Evolutionary conservation across 2,888 invertebrate species (phyloP), one percentile per base, ranked within the genome.

Genomic region (Piscicola geometra): DNA sequence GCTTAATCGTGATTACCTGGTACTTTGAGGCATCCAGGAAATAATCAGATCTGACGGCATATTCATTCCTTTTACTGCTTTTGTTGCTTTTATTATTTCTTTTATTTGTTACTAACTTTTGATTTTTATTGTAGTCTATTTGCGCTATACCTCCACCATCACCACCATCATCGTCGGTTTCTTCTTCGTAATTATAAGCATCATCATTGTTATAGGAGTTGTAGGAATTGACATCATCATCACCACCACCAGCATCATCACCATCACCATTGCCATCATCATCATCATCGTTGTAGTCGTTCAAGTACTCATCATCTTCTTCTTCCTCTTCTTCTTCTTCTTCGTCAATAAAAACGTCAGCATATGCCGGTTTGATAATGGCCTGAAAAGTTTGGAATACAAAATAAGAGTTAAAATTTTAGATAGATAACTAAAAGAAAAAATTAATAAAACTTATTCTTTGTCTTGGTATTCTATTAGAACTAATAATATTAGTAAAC

Each of bases 151-250:
- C n/a, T 15, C n/a, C 60, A 18, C 60, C 60, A 56, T 56, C 25
- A 18, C 5, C 60, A 5, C n/a, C 60, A 15, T 56, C 60, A 15
- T 56, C 60, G 12, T 56, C 60, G 12, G 9, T n/a, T 21, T 56
- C 60, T 5, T 56, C 60, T 56, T 56, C 60, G 60, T 56, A 56
- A 21, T 56, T 5, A 56, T 56, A 56, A 56, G 60, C 3, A 25
- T 25, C 60, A 25, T 56, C 60, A 56, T 56, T 25, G 25, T 56
- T 56, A 21, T 56, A 56, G 5, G 60, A 25, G 25, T 56, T 56
- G 25, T 56, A 25, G 5, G n/a, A 56, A 25, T 56, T n/a, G 5
- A 25, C n/a, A 5, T 56, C 60, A 21, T 56, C 60, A 3, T 21
- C 25, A n/a, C n/a, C 21, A 5, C n/a, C 60, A 9, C n/a, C 25